Evolutionary conservation across 2,888 invertebrate species (phyloP), one percentile per base, ranked within the genome.

Genomic region (Polyploca ridens): DNA sequence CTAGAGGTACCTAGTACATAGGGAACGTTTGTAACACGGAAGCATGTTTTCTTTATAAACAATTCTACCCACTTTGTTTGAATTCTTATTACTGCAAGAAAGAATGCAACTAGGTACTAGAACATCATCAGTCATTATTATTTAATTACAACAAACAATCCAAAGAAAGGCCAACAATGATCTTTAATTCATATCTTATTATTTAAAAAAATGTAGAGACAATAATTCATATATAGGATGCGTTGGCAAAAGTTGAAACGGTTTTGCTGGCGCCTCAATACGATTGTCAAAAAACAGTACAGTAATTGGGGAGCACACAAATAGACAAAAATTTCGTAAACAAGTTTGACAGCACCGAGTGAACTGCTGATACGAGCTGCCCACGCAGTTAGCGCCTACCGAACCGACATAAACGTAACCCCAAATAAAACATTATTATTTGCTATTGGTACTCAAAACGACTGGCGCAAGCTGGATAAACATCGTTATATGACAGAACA

Each of bases 311-410:
- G 77, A 78, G 79, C 73, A 81, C 83, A 78, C 83, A 89, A 87
- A 87, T 86, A 89, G 86, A 88, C 79, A 84, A 83, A 27, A 84
- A 82, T 77, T 80, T 81, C 77, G 90, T 90, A 90, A 91, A 90
- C 91, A 91, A 85, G 85, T 87, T 87, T 86, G 90, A 88, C 88
- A 87, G 87, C 80, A 80, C 75, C 86, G 83, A 78, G 82, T 80
- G 54, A 54, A 54, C 19, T 54, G 81, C 54, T 54, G 81, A 76
- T 84, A 83, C 78, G 65, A 66, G 63, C 76, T 71, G 73, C 87
- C 88, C 85, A 88, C 88, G 85, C 87, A 67, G 80, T 71, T 69
- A 72, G 74, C 76, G 80, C 81, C 81, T 79, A 79, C 77, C 81
- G 77, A 76, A 79, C 77, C 81, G 77, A 76, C 14, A 61, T 41